These are phyloP conservation scores for Aphrocallistes beatrix DNA, from an alignment of 37 sponge, comb jelly and placozoan genomes.

Conservation along the genomic window DNA sequence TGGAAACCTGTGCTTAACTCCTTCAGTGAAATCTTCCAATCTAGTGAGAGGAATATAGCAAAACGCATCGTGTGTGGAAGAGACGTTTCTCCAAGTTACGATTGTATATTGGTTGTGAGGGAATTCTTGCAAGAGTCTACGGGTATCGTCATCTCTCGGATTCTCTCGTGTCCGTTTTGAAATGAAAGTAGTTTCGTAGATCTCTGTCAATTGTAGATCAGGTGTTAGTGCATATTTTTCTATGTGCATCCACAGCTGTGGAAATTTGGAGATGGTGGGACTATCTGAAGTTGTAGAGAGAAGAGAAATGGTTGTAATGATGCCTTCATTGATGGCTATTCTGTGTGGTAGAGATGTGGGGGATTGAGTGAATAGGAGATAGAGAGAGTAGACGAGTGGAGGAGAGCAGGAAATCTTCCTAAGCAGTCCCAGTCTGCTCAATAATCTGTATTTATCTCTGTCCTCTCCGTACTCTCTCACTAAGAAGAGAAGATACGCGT, in stretches of 20 bases:
- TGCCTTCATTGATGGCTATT: slow-evolving; percentile 5
- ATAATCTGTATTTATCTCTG: neutral
- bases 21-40: neutral
- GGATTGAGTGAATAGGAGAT: neutral
- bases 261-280: neutral
- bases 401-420: neutral
- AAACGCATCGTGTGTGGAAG: neutral
- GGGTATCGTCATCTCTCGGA: neutral
- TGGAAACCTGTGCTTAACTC: neutral
- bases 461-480: neutral
- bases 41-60: neutral
- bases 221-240: neutral
- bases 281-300: neutral
- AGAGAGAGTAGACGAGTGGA: neutral
- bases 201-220: neutral
- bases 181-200: neutral
- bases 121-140: neutral
- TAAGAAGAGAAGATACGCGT: neutral
- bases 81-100: neutral
- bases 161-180: neutral
- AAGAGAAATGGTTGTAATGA: neutral
- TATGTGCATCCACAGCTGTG: neutral
- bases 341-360: neutral
- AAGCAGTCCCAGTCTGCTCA: neutral
- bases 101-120: neutral